Percentiles rank a stretch among this genome's conserved stretches.
Conservation (phyloP, 2,113 vertebrate species). For the Falco punctatus region DNA sequence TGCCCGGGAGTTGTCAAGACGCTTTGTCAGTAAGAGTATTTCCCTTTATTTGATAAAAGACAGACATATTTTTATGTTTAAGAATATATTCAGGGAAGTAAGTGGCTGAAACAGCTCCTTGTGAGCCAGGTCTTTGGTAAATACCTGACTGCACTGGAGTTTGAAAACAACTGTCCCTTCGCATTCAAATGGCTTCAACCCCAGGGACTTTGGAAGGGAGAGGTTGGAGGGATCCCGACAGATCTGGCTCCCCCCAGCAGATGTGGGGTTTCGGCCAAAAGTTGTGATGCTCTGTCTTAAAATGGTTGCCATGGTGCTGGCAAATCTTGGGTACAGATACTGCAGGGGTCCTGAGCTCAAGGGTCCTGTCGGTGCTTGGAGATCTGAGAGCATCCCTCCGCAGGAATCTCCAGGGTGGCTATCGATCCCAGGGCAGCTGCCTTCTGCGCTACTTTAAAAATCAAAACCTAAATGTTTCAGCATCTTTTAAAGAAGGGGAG, state of each 20-base stretch:
- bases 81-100: neutral
- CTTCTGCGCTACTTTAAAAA: neutral
- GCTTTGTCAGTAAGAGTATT: neutral
- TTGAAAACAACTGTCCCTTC: neutral
- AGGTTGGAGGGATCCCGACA: rapidly evolving
- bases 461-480: neutral
- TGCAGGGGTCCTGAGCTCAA: neutral
- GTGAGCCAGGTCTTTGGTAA: neutral
- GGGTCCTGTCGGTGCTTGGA: neutral
- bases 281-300: neutral
- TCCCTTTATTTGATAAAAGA: neutral
- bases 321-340: neutral
- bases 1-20: neutral
- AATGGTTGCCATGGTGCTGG: neutral
- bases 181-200: neutral
- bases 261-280: neutral
- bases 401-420: neutral
- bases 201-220: neutral
- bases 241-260: neutral
- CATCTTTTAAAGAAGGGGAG: neutral
- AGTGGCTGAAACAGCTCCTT: neutral
- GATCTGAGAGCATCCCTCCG: neutral
- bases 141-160: rapidly evolving
- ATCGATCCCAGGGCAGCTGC: neutral
- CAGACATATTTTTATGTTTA: neutral